These are phyloP conservation scores for Cylindroiulus punctatus DNA, from an alignment of 2,888 invertebrate species.

Conservation along the genomic window DNA sequence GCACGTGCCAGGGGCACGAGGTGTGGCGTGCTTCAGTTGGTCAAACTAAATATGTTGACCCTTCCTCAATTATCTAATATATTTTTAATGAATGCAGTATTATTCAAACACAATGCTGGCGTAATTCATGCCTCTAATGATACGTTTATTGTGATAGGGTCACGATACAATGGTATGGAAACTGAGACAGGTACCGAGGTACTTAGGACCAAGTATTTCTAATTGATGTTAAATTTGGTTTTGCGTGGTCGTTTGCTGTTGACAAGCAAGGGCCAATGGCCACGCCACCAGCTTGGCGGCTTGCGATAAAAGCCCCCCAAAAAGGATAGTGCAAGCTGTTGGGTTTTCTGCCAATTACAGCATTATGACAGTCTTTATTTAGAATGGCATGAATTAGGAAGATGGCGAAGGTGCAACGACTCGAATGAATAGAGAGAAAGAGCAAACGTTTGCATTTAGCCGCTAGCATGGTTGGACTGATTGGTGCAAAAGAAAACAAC, in stretches of 20 bases:
- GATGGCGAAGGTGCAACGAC: neutral
- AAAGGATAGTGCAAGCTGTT: conserved; percentile 6
- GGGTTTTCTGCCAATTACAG: neutral
- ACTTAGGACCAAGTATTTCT: no score
- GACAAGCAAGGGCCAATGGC: conserved; percentile 18
- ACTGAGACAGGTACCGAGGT: no score
- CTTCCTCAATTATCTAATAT: no score
- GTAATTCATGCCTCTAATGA: no score
- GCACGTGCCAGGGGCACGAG: neutral
- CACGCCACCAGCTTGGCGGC: neutral
- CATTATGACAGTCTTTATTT: conserved; percentile 4
- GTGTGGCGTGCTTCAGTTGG: neutral
- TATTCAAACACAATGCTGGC: no score
- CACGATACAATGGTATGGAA: no score
- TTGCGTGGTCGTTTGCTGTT: neutral
- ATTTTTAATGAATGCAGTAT: no score
- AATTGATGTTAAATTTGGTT: no score
- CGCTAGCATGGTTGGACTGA: neutral
- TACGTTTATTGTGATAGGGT: no score
- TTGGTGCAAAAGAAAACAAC: neutral
- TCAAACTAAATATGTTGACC: no score
- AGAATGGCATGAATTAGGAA: neutral
- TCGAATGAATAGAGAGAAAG: neutral
- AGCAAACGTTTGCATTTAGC: neutral
- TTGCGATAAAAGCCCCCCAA: neutral